Evolutionary conservation across 2,113 vertebrate genomes (phyloP), one percentile per base, ranked within the genome.

Genomic region (Meleagris gallopavo): DNA sequence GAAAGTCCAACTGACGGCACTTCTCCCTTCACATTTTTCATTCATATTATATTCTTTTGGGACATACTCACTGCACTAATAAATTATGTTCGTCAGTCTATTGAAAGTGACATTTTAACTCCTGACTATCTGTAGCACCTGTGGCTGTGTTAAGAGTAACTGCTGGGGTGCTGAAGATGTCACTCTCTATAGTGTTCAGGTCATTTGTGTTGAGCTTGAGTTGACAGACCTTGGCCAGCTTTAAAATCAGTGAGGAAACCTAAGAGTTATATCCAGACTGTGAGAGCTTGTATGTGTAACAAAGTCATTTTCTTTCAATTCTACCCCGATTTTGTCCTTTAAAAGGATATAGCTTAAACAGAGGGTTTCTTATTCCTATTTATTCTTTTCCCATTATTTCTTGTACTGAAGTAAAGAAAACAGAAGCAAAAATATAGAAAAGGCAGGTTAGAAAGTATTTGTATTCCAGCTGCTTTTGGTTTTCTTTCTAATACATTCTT

Each of bases 11-110:
- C 45, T 67, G 41, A 40, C 66, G 61, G 66, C 76, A 65, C 46
- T 88, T 77, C 32, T 73, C n/a, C 46, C 21, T 94, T 87, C 58
- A 60, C 9, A 67, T 84, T 89, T 89, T 89, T 85, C 32, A 67
- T 77, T 89, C 54, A 77, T 29, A 20, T 17, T 71, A 6, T 70
- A 18, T 77, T 94, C 48, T 75, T 86, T 36, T 91, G 82, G 50
- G 67, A 21, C 13, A 50, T 16, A 43, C 10, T 85, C 20, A 62
- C 10, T 58, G 41, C 34, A 46, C 34, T 25, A 64, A 50, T 57
- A 89, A 83, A 83, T 80, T 83, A 71, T 19, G 27, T 77, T 91
- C 87, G 41, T 67, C 60, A n/a, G 64, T 77, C 20, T 83, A 30
- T 17, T 43, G 29, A 11, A 76, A 89, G 22, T 29, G 36, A 30